Conservation (phyloP, 1,140 invertebrate genomes). For the Papilio dardanus region DNA sequence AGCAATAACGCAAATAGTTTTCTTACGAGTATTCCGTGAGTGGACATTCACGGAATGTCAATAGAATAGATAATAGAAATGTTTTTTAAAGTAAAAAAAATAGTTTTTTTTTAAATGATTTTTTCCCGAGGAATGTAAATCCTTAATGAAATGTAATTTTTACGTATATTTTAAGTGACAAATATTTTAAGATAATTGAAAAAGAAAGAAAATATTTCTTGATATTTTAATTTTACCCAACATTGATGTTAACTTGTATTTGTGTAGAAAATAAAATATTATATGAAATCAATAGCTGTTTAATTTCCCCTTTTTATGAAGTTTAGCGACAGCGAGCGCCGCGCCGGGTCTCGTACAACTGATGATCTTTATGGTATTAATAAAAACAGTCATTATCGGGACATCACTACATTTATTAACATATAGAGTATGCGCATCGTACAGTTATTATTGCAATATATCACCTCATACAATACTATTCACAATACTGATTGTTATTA, state of each 20-base stretch:
- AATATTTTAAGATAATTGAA: not conserved
- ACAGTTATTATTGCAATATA: not conserved
- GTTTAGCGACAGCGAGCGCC: no score
- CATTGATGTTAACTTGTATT: no score
- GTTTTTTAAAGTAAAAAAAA: not conserved
- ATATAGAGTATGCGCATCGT: constrained; percentile 26
- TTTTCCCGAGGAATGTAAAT: not conserved
- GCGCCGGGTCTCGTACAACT: no score
- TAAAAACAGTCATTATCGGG: constrained; percentile 36
- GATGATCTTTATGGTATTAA: not conserved
- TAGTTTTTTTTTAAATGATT: not conserved
- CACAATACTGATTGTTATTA: not conserved
- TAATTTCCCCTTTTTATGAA: no score
- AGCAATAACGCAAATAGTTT: no score
- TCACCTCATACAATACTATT: not conserved
- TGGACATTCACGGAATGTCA: no score
- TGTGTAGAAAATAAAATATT: no score
- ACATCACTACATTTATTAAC: constrained; percentile 53
- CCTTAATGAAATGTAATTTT: not conserved
- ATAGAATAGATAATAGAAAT: no score
- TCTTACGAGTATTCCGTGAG: no score
- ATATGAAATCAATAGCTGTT: no score
- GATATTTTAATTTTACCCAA: not conserved
- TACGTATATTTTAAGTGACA: not conserved
- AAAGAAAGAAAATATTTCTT: not conserved